Base-by-base conservation (phyloP, 2,797 vertebrate species). In the Denticeps clupeoides region DNA sequence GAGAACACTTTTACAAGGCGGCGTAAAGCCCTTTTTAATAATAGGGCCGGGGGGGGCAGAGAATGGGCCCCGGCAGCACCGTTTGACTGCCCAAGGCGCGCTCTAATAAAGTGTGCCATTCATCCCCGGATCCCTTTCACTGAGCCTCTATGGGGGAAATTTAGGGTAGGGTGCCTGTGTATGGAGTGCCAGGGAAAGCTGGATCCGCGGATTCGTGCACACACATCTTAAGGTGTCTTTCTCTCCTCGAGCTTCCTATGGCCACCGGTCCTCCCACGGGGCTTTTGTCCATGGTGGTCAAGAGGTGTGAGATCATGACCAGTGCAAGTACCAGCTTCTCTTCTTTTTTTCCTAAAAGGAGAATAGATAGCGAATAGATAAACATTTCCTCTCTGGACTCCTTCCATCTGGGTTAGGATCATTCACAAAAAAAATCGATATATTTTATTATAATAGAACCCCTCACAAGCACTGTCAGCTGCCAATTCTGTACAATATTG, bases 41-140 rank as follows among this genome's bases (percentile, higher is more conserved):
- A 79, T 78, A 53, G 68, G 60, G 28, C 60, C 56, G 62, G 62
- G 59, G 58, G 38, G 53, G 56, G 64, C 52, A 32, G 64, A 74
- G 68, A 75, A 71, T 64, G 64, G 67, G 52, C 52, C 62, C 22
- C 26, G 56, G 60, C 58, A 58, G 56, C 73, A 69, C 69, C 68
- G 72, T 77, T 62, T 75, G 68, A 68, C 72, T 68, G 76, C 73
- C 74, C 74, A 71, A 54, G 65, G 74, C 62, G 61, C 47, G 64
- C 66, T 60, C 73, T 67, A 77, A 80, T 83, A 82, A 78, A 82
- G 74, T 72, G 60, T 28, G 47, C 67, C 69, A 80, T 82, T 82
- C 76, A 79, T 74, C 61, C 62, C 23, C 26, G 4, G 50, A 68
- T 65, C 51, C 70, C 61, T 68, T 74, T 80, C 75, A 76, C 56